Evolutionary conservation across 2,113 vertebrate genomes (phyloP).

Genomic region (Pseudolaguvia tuberculata): DNA sequence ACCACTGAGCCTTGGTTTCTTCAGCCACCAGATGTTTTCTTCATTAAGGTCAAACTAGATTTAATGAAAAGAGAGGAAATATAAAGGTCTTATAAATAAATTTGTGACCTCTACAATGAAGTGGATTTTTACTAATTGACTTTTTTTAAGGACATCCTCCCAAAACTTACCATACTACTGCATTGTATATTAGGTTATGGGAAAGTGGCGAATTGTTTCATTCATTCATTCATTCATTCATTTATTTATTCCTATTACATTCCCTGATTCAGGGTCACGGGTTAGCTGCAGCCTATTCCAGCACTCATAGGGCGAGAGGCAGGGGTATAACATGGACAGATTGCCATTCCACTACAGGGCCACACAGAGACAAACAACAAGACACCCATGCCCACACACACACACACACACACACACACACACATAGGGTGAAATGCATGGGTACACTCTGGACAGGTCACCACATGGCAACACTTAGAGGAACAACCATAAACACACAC

Average conservation of each 20-base stretch:
- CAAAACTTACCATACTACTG: too few species aligned
- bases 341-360: too few species aligned
- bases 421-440: too few species aligned
- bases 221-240: constrained; percentile 44
- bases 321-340: too few species aligned
- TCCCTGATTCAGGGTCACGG: constrained; percentile 27
- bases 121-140: constrained; percentile 39
- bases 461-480: too few species aligned
- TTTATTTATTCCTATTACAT: constrained; percentile 53
- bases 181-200: background rate
- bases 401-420: too few species aligned
- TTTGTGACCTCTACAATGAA: background rate
- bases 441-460: too few species aligned
- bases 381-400: too few species aligned
- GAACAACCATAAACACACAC: too few species aligned
- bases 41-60: constrained; percentile 16
- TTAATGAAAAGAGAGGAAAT: background rate
- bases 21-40: constrained; percentile 13
- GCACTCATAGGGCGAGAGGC: too few species aligned
- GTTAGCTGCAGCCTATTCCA: too few species aligned
- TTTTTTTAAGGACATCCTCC: constrained; percentile 38
- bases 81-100: background rate
- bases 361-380: too few species aligned
- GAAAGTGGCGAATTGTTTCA: constrained; percentile 45
- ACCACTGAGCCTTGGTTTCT: constrained; percentile 1